Base-by-base conservation (phyloP, 2,113 vertebrate species). In the Ageneiosus marmoratus region DNA sequence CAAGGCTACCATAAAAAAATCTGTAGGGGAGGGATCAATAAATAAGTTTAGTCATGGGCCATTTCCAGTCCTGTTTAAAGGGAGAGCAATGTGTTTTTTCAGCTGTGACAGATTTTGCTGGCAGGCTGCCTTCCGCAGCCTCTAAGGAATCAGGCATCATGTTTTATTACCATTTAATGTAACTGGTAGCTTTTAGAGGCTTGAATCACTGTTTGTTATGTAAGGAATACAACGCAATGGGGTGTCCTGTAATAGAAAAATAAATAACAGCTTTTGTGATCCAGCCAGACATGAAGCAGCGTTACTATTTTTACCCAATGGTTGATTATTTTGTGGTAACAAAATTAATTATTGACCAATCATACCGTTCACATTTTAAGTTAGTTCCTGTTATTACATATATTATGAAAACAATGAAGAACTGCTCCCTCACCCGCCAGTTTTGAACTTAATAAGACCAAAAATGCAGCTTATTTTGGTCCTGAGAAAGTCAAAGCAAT, bases 101-200 rank as follows among this genome's bases (percentile, higher is more conserved):
- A 48, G 41, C 12, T 72, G 22, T 72, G 10, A 22, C 34, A 67
- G 63, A 37, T 44, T 70, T 70, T 13, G 10, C 22, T 67, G 63
- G 18, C 63, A 67, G 32, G 67, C 37, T 73, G 44, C 13, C 12
- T 48, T 73, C 48, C 16, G 24, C 4, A 73, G n/a, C n/a, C 37
- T 1, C 55, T 22, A 70, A 46, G 22, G 67, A 24, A 73, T 29
- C 70, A 73, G 44, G 44, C 13, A 48, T 50, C 12, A n/a, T 48
- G 41, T 73, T 48, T 73, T 48, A 44, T 70, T 70, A 70, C 9
- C 34, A 69, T 41, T 69, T 69, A 69, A 44, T 69, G 34, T 24
- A 44, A 70, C 41, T 44, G 20, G 37, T 46, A 46, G 37, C 67
- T n/a, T 44, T 70, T 70, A 46, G 37, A 69, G 11, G 20, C 65